These are phyloP conservation scores for Babyrousa celebensis DNA, from an alignment of 2,797 vertebrate species.

Conservation along the genomic window DNA sequence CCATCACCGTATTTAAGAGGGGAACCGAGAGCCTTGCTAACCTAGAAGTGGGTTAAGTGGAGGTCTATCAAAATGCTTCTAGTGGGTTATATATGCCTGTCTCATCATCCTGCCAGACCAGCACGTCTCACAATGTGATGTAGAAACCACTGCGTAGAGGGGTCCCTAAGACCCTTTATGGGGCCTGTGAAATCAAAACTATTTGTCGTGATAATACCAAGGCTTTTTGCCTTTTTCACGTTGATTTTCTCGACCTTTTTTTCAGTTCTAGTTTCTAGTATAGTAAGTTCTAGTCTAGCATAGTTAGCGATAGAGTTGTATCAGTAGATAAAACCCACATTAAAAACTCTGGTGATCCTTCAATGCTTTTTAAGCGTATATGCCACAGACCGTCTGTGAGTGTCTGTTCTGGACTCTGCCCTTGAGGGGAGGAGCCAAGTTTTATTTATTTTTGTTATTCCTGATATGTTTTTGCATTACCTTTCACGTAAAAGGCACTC, in stretches of 20 bases:
- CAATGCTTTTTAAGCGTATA: neutral
- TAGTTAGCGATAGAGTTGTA: neutral
- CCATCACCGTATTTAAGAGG: slow-evolving; percentile 53
- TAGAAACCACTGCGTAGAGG: neutral
- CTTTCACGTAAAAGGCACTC: neutral
- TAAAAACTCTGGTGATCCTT: neutral
- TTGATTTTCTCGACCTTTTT: slow-evolving; percentile 57
- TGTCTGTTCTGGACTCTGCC: neutral
- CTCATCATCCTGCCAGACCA: neutral
- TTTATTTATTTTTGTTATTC: slow-evolving; percentile 8
- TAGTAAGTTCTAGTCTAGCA: neutral
- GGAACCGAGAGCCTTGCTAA: slow-evolving; percentile 11
- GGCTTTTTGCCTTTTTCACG: neutral
- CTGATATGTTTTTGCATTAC: neutral
- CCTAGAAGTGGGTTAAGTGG: neutral
- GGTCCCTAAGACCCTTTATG: neutral
- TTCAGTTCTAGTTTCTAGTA: neutral
- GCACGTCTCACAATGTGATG: neutral
- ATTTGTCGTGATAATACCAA: slow-evolving; percentile 1
- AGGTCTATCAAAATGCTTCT: slow-evolving; percentile 14
- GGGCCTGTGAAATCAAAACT: neutral
- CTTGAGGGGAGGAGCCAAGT: neutral
- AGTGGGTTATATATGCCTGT: neutral
- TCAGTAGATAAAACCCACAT: neutral
- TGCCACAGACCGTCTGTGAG: neutral